These are phyloP conservation scores for Ips nitidus DNA, from an alignment of 1,140 invertebrate species.

Conservation along the genomic window DNA sequence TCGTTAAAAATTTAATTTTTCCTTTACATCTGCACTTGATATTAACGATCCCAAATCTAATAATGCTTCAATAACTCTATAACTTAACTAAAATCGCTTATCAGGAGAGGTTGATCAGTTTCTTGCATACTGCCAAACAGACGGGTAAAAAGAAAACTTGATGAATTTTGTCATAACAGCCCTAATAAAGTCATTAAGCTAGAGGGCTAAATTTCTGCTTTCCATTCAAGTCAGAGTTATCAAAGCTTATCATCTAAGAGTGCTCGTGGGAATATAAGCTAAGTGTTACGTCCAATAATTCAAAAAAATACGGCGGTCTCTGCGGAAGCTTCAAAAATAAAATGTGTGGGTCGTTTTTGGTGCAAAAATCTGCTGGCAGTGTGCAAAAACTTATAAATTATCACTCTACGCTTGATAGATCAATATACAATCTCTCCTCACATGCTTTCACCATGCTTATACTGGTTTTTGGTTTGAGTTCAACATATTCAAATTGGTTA, in stretches of 20 bases:
- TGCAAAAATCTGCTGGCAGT: constrained; percentile 38
- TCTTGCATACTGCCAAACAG: constrained; percentile 35
- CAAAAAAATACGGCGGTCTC: constrained; percentile 22
- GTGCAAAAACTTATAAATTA: constrained; percentile 33
- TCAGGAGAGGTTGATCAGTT: constrained; percentile 2
- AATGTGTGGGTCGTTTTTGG: constrained; percentile 31
- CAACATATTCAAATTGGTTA: no score
- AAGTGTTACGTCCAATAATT: constrained; percentile 22
- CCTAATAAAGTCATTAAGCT: constrained; percentile 18
- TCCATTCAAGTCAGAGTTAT: constrained; percentile 29
- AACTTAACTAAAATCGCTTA: neutral
- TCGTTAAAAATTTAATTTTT: constrained; percentile 1
- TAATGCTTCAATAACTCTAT: constrained; percentile 34
- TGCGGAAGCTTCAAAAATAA: constrained; percentile 33
- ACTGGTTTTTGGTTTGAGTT: no score
- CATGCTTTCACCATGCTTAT: no score
- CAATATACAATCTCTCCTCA: no score
- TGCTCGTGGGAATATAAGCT: constrained; percentile 34
- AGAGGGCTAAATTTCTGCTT: constrained; percentile 20
- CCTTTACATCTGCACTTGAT: constrained; percentile 1
- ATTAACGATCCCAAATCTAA: constrained; percentile 20
- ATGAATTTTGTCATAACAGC: constrained; percentile 14
- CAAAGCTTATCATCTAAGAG: constrained; percentile 35
- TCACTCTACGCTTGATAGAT: no score
- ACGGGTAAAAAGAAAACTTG: constrained; percentile 11